Percentiles rank a stretch among this genome's conserved stretches.
Conservation (phyloP, 2,888 invertebrate genomes). For the Agriopis aurantiaria region DNA sequence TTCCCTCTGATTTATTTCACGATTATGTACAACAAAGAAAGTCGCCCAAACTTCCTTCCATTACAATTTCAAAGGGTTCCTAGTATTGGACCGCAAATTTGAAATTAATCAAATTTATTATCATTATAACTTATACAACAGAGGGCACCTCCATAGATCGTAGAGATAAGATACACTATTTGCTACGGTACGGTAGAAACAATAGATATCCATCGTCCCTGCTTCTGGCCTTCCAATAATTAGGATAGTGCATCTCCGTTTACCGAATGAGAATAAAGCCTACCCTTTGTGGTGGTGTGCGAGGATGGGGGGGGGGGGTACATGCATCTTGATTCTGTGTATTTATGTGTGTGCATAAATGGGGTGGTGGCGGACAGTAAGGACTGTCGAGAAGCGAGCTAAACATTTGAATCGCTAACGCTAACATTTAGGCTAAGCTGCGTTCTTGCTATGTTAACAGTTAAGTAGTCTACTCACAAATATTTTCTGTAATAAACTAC, state of each 20-base stretch:
- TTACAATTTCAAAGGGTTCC: slow-evolving; percentile 41
- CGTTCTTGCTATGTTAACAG: background rate
- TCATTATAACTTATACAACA: slow-evolving; percentile 40
- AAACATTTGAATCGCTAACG: slow-evolving; percentile 15
- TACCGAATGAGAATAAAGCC: slow-evolving; percentile 83
- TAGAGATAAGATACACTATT: slow-evolving; percentile 44
- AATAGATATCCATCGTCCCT: slow-evolving; percentile 58
- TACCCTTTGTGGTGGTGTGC: slow-evolving; percentile 72
- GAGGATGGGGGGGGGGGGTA: slow-evolving; percentile 59
- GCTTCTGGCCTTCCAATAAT: slow-evolving; percentile 78
- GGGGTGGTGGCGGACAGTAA: slow-evolving; percentile 12
- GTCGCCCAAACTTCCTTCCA: slow-evolving; percentile 36
- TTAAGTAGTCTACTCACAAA: background rate
- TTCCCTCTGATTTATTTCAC: slow-evolving; percentile 26
- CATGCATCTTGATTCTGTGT: slow-evolving; percentile 74
- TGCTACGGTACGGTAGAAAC: slow-evolving; percentile 48
- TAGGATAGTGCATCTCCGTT: slow-evolving; percentile 89
- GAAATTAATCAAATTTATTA: slow-evolving; percentile 46
- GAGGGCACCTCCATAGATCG: slow-evolving; percentile 34
- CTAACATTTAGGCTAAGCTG: slow-evolving; percentile 16
- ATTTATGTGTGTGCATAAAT: slow-evolving; percentile 42
- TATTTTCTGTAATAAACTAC: too few relatives aligned
- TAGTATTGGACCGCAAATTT: slow-evolving; percentile 40
- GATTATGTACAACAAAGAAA: slow-evolving; percentile 33
- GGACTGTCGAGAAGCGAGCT: slow-evolving; percentile 18